These are phyloP conservation scores for Aphidius gifuensis DNA, from an alignment of 1,140 invertebrate species.

Conservation along the genomic window DNA sequence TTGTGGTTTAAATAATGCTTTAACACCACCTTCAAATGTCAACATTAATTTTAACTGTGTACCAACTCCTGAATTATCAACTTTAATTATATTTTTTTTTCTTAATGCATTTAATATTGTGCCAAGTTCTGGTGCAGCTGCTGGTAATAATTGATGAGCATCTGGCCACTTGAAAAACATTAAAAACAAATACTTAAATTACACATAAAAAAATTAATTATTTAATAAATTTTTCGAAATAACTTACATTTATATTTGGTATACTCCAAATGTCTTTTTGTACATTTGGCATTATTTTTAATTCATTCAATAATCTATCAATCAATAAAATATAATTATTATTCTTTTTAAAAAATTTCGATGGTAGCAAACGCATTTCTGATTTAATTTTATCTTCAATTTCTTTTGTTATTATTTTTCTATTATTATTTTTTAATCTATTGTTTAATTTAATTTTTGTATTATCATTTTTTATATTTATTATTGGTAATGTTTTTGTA, in stretches of 20 bases:
- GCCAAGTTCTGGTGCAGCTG: slow-evolving; percentile 64
- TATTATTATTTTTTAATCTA: slow-evolving; percentile 13
- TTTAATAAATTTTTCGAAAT: not conserved
- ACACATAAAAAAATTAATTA: slow-evolving; percentile 1
- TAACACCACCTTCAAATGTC: slow-evolving; percentile 72
- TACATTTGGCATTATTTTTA: slow-evolving; percentile 36
- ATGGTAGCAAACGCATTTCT: slow-evolving; percentile 38
- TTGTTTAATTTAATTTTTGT: not conserved
- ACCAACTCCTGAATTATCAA: slow-evolving; percentile 74
- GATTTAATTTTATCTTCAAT: slow-evolving; percentile 39
- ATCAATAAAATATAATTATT: slow-evolving; percentile 37
- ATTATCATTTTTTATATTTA: slow-evolving; percentile 26
- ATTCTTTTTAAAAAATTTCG: slow-evolving; percentile 46
- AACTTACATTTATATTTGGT: slow-evolving; percentile 43
- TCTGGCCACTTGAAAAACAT: slow-evolving; percentile 62
- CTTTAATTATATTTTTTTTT: slow-evolving; percentile 67
- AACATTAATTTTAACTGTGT: slow-evolving; percentile 88
- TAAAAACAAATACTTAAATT: slow-evolving; percentile 21
- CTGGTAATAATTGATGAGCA: slow-evolving; percentile 65
- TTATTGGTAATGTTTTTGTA: slow-evolving; percentile 18
- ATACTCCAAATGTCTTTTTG: slow-evolving; percentile 43
- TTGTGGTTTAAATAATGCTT: slow-evolving; percentile 86
- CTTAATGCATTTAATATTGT: slow-evolving; percentile 69
- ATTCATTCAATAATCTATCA: slow-evolving; percentile 39
- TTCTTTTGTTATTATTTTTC: slow-evolving; percentile 27